Evolutionary conservation across 2,797 vertebrate genomes (phyloP).

Genomic region (Gobionotothen gibberifrons): DNA sequence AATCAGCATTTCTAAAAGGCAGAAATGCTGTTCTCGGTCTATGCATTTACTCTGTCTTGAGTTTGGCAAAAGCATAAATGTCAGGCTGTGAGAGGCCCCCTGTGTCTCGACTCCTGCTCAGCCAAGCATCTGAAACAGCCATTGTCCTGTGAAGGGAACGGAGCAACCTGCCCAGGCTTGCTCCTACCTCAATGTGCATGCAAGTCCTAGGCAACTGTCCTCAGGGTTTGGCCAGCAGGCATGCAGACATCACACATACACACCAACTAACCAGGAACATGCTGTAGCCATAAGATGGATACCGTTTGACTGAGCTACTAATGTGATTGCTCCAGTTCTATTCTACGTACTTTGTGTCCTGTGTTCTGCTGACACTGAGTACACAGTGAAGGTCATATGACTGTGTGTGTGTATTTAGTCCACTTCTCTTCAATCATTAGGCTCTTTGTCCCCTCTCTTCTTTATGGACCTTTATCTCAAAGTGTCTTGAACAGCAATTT

Average conservation of each 20-base stretch:
- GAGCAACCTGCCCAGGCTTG: constrained; percentile 69
- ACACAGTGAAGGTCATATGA: constrained; percentile 20
- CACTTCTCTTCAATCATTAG: constrained; percentile 34
- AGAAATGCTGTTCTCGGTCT: constrained; percentile 15
- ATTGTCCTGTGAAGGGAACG: constrained; percentile 50
- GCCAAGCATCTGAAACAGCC: constrained; percentile 56
- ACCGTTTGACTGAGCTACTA: constrained; percentile 10
- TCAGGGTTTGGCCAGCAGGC: constrained; percentile 35
- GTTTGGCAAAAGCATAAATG: constrained; percentile 50
- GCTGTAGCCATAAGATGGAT: constrained; percentile 27
- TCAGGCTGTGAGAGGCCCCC: constrained; percentile 35
- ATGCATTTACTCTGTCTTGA: constrained; percentile 6
- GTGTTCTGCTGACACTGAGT: constrained; percentile 32
- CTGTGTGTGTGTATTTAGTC: constrained; percentile 2
- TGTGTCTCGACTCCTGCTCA: constrained; percentile 55
- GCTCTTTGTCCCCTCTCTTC: constrained; percentile 50
- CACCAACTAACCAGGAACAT: constrained; percentile 33
- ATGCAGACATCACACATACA: constrained; percentile 8
- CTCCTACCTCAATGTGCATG: constrained; percentile 52
- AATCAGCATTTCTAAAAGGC: constrained; percentile 25
- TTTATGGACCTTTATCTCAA: constrained; percentile 70
- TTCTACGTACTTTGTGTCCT: neutral
- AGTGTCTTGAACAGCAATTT: constrained; percentile 81
- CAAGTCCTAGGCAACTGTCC: constrained; percentile 62
- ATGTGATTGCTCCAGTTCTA: neutral